Conservation (phyloP, 2,113 vertebrate genomes). For the Colaptes auratus region DNA sequence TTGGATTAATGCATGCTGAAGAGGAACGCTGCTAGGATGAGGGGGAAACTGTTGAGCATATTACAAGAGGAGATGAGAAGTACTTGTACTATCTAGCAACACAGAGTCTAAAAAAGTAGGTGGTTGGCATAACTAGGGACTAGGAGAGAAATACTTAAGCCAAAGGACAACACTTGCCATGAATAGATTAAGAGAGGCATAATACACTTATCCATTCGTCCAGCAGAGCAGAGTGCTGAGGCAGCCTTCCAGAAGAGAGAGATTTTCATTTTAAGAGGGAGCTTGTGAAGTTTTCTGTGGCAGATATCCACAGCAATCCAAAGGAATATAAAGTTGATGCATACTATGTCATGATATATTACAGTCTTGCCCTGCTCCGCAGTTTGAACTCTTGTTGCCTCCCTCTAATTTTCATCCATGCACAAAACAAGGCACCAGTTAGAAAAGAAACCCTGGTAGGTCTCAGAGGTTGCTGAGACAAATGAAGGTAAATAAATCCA, state of each 20-base stretch:
- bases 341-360: not conserved
- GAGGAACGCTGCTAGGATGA: not conserved
- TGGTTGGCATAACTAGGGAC: not conserved
- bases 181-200: not conserved
- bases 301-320: not conserved
- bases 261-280: not conserved
- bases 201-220: not conserved
- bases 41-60: not conserved
- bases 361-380: not conserved
- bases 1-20: not conserved
- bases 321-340: not conserved
- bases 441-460: not conserved
- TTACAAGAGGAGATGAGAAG: not conserved
- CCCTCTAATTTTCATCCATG: not conserved
- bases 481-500: not conserved
- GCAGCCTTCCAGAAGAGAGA: not conserved
- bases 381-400: not conserved
- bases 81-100: not conserved
- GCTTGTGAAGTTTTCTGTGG: not conserved
- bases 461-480: not conserved
- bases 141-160: not conserved
- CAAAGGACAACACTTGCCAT: not conserved
- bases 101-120: not conserved
- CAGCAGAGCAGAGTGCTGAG: not conserved
- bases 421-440: not conserved